phyloP scores from a whole-genome alignment of 2,113 vertebrate genomes.

The Apodemus sylvaticus region DNA sequence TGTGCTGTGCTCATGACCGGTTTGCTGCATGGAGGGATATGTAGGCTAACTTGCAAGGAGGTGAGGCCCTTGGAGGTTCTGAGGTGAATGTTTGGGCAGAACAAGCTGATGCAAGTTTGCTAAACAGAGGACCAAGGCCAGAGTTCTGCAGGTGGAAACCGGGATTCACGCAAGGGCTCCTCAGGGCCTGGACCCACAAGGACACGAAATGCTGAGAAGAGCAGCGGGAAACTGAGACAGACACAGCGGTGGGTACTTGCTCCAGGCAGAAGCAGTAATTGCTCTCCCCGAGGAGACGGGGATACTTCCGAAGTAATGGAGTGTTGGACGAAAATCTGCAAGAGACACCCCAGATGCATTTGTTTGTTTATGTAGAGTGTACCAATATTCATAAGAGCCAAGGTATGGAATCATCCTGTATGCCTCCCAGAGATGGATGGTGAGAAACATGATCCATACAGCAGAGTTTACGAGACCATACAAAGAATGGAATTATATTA shows the following conservation, averaged over 20 bases:
- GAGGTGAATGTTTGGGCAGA: neutral
- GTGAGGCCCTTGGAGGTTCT: neutral
- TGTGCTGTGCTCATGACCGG: neutral
- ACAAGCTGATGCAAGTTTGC: neutral
- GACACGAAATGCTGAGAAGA: neutral
- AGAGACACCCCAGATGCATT: neutral
- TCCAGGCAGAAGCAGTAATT: neutral
- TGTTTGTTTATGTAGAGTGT: neutral
- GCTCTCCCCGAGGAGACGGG: neutral
- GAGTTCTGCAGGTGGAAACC: neutral
- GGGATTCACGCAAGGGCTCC: neutral
- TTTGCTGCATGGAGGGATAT: neutral
- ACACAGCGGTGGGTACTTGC: neutral
- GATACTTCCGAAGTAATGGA: neutral
- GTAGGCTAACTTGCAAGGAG: neutral
- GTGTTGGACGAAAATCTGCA: neutral
- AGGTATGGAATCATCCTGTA: neutral
- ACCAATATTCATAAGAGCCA: neutral
- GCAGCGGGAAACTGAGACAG: neutral
- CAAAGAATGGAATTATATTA: neutral
- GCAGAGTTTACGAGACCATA: neutral
- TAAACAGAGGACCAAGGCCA: neutral
- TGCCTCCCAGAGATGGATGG: neutral
- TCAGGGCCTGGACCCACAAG: neutral
- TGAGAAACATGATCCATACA: no score